A percentile compares a stretch with the other conserved stretches of the same genome.
Conservation (phyloP, 92 coral and sea anemone genomes). For the Zoanthus sociatus region DNA sequence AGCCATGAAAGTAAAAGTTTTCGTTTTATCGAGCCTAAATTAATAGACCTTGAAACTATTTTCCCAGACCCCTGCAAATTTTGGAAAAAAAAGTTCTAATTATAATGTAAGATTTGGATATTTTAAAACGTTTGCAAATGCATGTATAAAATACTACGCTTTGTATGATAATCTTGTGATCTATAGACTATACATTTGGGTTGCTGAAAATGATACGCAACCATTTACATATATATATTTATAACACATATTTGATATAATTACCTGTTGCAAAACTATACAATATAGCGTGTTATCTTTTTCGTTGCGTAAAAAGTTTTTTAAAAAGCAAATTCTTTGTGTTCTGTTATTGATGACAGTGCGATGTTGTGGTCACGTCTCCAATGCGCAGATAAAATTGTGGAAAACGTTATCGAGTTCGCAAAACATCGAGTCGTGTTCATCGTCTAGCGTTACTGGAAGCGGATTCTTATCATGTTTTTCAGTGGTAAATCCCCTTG, state of each 20-base stretch:
- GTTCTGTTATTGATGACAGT: neutral
- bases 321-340: neutral
- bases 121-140: neutral
- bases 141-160: neutral
- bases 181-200: neutral
- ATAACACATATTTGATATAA: neutral
- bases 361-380: conserved; percentile 67
- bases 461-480: conserved; percentile 36
- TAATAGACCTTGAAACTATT: no score
- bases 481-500: conserved; percentile 39
- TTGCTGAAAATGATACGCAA: neutral
- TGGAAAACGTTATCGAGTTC: conserved; percentile 92
- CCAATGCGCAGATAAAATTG: conserved; percentile 93
- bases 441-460: conserved; percentile 10
- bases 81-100: neutral
- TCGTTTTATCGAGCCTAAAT: no score
- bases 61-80: neutral
- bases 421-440: conserved; percentile 76
- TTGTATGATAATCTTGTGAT: neutral
- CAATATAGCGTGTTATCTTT: neutral
- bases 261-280: conserved; percentile 2
- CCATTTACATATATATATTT: neutral
- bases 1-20: no score
- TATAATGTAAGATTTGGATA: neutral
- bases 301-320: neutral